Evolutionary conservation across 2,888 invertebrate species (phyloP).

Genomic region (Galerucella calmariensis): DNA sequence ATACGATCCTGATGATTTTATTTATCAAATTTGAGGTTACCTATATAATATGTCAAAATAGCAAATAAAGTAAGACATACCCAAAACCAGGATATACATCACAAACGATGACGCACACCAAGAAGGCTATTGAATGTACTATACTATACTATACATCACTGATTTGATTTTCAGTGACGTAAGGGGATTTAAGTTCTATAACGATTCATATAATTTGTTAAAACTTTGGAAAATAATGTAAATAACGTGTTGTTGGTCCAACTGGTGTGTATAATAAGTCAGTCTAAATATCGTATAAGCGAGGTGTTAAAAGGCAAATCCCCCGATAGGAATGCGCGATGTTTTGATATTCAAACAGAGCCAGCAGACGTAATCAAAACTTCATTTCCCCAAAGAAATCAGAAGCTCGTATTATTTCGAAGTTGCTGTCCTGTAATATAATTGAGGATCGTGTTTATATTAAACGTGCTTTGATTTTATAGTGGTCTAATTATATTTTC

Average conservation of each 20-base stretch:
- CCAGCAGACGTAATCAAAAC: constrained; percentile 61
- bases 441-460: constrained; percentile 49
- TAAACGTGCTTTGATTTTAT: constrained; percentile 56
- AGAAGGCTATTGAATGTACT: too few species aligned
- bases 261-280: constrained; percentile 48
- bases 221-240: constrained; percentile 10
- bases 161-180: too few species aligned
- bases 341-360: constrained; percentile 58
- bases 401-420: constrained; percentile 48
- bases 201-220: too few species aligned
- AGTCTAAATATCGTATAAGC: constrained; percentile 57
- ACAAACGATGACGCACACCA: too few species aligned
- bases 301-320: constrained; percentile 58
- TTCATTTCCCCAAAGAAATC: constrained; percentile 66
- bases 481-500: constrained; percentile 32
- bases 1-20: too few species aligned
- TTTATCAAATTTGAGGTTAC: too few species aligned
- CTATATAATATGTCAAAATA: too few species aligned
- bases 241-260: constrained; percentile 35
- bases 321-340: constrained; percentile 49
- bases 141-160: too few species aligned
- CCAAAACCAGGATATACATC: too few species aligned
- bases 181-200: too few species aligned
- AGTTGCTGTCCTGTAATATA: constrained; percentile 38
- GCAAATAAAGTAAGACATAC: too few species aligned